A percentile compares a stretch with the other conserved stretches of the same genome.
Evolutionary conservation across 37 sponge, comb jelly and placozoan genomes (phyloP).

Genomic region (Sycon ciliatum): DNA sequence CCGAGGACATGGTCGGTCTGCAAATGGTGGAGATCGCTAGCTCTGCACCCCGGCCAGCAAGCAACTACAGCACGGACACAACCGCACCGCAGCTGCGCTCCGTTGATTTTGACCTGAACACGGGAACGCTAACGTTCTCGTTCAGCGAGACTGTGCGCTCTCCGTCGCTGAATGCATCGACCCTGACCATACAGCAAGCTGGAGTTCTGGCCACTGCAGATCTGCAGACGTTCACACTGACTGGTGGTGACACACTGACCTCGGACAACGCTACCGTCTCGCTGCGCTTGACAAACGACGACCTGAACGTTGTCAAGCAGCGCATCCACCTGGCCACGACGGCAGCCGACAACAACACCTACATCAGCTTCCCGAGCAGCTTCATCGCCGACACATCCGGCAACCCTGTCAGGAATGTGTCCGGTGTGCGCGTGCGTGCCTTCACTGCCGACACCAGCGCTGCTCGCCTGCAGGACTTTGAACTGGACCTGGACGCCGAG

Average conservation of each 20-base stretch:
- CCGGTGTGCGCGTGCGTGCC: slow-evolving; percentile 15
- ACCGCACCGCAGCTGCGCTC: slow-evolving; percentile 45
- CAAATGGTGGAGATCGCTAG: slow-evolving; percentile 10
- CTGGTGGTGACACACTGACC: slow-evolving; percentile 29
- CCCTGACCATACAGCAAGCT: slow-evolving; percentile 33
- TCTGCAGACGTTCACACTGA: slow-evolving; percentile 32
- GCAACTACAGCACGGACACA: slow-evolving; percentile 46
- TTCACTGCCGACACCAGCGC: slow-evolving; percentile 57
- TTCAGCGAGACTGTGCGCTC: slow-evolving; percentile 72
- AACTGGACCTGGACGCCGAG: background rate
- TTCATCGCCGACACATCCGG: slow-evolving; percentile 64
- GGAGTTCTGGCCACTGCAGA: background rate
- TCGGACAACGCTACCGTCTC: slow-evolving; percentile 38
- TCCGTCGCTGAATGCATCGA: slow-evolving; percentile 21
- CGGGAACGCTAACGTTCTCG: slow-evolving; percentile 55
- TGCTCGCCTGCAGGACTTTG: background rate
- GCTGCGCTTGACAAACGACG: slow-evolving; percentile 41
- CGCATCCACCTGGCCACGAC: slow-evolving; percentile 9
- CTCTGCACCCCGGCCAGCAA: slow-evolving; percentile 31
- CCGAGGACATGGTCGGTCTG: slow-evolving; percentile 63
- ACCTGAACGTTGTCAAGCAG: slow-evolving; percentile 70
- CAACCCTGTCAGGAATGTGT: slow-evolving; percentile 40
- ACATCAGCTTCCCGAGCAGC: background rate
- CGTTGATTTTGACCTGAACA: slow-evolving; percentile 54
- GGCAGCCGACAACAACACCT: background rate